Evolutionary conservation across 2,113 vertebrate genomes (phyloP), one percentile per base, ranked within the genome.

Genomic region (Catharus minimus): DNA sequence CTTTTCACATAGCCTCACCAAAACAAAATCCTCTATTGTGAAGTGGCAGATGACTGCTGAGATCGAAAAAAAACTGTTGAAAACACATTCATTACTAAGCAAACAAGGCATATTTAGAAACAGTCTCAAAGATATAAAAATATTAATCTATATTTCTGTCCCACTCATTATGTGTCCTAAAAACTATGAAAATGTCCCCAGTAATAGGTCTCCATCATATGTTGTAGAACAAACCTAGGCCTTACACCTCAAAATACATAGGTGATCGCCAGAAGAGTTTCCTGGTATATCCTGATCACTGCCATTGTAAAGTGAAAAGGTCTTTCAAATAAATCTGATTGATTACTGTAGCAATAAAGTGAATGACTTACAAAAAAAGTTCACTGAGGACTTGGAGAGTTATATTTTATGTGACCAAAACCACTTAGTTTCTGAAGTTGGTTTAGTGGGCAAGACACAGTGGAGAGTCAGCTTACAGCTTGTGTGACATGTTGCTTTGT

Each of bases 31-130:
- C 58, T 69, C n/a, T 78, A 0, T 77, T 93, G 36, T 78, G 53
- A 94, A 76, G 76, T 78, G 44, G 43, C 52, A 80, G 46, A 91
- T 92, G 72, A 55, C 61, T 83, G 87, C 79, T 93, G 82, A 92
- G 74, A 28, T 7, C 21, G 58, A 81, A 85, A 69, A 85, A 69
- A 39, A 86, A 66, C 12, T 33, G 65, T 44, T 86, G 78, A 30
- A 69, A 93, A 41, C 44, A 19, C 55, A 24, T 69, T 32, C 3
- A 8, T 92, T 93, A 56, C 38, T 56, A 66, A 84, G 27, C 38
- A 62, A 81, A 75, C 21, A 92, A 66, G 39, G 21, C 19, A 32
- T 82, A 55, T 86, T 88, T 90, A 75, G 66, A 88, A 93, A 72
- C 41, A 60, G 16, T 57, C 41, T 88, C 26, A 65, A 78, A 73